Conservation (phyloP, 1,140 invertebrate species). For the Drosophila tani region DNA sequence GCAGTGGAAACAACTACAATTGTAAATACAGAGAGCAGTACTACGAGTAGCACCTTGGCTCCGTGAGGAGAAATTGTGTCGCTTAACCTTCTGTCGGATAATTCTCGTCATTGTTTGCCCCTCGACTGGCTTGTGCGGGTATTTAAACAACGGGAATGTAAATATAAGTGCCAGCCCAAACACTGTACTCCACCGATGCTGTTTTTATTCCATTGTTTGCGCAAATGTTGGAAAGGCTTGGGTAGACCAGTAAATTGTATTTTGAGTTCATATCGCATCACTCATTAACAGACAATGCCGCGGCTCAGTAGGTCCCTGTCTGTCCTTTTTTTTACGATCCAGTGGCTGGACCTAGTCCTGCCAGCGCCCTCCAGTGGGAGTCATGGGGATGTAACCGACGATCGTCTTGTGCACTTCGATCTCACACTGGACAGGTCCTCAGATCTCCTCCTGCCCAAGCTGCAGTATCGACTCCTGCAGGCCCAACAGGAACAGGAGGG, state of each 20-base stretch:
- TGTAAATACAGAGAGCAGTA: not conserved
- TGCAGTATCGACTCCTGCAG: slow-evolving; percentile 26
- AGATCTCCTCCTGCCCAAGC: not conserved
- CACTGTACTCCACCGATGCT: not conserved
- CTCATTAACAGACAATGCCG: slow-evolving; percentile 8
- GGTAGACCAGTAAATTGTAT: not conserved
- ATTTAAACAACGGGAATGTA: slow-evolving; percentile 22
- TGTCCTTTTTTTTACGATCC: slow-evolving; percentile 1
- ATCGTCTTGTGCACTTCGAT: not conserved
- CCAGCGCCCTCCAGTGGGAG: not conserved
- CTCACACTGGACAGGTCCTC: not conserved
- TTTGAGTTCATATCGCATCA: not conserved
- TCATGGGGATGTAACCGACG: not conserved
- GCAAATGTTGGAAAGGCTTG: slow-evolving; percentile 29
- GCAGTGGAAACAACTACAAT: not conserved
- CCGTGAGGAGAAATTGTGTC: slow-evolving; percentile 12
- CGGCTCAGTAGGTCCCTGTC: not conserved
- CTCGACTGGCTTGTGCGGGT: not conserved
- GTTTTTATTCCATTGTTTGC: slow-evolving; percentile 42
- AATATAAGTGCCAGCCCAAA: slow-evolving; percentile 21
- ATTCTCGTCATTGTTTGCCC: slow-evolving; percentile 25
- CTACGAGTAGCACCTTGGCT: not conserved
- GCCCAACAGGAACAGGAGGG: slow-evolving; percentile 24
- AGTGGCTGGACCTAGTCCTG: not conserved
- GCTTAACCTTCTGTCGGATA: slow-evolving; percentile 22